Base-by-base conservation (phyloP, 2,888 invertebrate species). In the Leptinotarsa haldemani region DNA sequence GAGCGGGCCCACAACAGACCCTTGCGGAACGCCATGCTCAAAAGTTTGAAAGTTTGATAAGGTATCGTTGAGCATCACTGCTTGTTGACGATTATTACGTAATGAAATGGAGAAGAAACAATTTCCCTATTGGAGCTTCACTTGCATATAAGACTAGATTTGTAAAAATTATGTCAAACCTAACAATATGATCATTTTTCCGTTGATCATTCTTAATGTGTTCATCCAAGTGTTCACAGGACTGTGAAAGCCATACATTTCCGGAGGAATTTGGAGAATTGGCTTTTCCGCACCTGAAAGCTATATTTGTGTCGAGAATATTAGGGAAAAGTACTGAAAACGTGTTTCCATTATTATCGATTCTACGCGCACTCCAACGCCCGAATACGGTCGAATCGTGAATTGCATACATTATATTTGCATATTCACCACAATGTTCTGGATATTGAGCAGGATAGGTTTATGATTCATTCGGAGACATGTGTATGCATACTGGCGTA, bases 401-500 rank as follows among this genome's bases (percentile, higher is more conserved):
- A 56, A 22, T 56, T 22, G 56, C 22, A 56, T 56, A 22, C 22
- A 15, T 22, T 15, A 56, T 56, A 56, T 56, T 22, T 56, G 22
- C 56, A 56, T 56, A 56, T 56, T 56, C 56, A 56, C 56, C 56
- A 56, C 25, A 56, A 56, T 56, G 56, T 56, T 56, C 56, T 56
- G 56, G 56, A 56, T 56, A 22, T 56, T 56, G 56, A 15, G 56
- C 56, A 56, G 56, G 56, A 25, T 56, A 20, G 56, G 20, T 56
- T 56, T 22, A 56, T 56, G 56, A 56, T 22, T 56, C 20, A 56
- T 56, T 56, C 56, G 13, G 13, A 22, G 22, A 56, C 22, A 20
- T 20, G 56, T 22, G 22, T 56, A 56, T 56, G 56, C 56, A 20
- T 15, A 22, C 15, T 22, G 22, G 15, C 3, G 56, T 15, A 56